Percentiles rank a stretch among this genome's conserved stretches.
Evolutionary conservation across 2,113 vertebrate genomes (phyloP).

Genomic region (Triplophysa rosa): DNA sequence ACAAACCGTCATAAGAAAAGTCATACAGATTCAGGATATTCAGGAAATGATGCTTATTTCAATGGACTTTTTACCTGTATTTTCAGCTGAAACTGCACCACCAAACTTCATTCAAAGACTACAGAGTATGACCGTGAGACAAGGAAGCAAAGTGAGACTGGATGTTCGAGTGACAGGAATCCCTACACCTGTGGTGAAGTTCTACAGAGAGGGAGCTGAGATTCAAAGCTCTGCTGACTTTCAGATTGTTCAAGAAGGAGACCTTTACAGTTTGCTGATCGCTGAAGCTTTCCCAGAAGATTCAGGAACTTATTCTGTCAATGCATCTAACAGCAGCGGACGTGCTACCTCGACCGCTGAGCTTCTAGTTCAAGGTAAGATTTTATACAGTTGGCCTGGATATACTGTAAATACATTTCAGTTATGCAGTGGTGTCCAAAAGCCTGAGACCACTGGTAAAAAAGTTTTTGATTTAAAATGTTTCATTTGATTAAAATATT

Average conservation of each 20-base stretch:
- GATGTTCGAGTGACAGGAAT: constrained; percentile 93
- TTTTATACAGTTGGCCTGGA: background rate
- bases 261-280: constrained; percentile 93
- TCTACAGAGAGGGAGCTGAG: constrained; percentile 97
- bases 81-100: constrained; percentile 87
- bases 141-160: constrained; percentile 93
- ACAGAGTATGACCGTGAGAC: constrained; percentile 90
- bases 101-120: constrained; percentile 94
- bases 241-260: constrained; percentile 89
- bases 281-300: constrained; percentile 90
- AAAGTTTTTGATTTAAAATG: too few relatives aligned
- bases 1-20: too few relatives aligned
- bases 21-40: too few relatives aligned
- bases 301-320: constrained; percentile 96
- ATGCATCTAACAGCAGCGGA: constrained; percentile 91
- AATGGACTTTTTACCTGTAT: background rate
- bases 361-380: constrained; percentile 89
- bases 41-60: too few relatives aligned
- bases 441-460: background rate
- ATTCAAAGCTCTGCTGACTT: constrained; percentile 98
- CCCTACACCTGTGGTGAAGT: constrained; percentile 96
- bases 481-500: background rate
- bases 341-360: constrained; percentile 96
- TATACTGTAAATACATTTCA: too few relatives aligned
- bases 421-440: background rate